Conservation (phyloP, 2,113 vertebrate genomes). For the Pardalotus punctatus region DNA sequence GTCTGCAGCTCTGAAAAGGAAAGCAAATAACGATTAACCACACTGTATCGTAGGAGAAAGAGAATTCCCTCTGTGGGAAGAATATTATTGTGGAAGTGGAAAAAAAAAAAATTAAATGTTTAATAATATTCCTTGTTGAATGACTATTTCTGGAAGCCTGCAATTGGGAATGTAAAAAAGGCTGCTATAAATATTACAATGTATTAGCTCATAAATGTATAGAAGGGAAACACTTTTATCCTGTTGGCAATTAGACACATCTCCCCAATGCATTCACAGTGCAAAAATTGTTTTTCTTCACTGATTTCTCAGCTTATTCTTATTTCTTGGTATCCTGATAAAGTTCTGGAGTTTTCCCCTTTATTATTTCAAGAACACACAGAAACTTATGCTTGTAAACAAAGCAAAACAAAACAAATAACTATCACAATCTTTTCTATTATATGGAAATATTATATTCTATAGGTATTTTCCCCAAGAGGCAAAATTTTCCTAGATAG, state of each 20-base stretch:
- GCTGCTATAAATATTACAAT: neutral
- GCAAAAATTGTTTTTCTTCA: neutral
- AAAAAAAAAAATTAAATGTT: neutral
- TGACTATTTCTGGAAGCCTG: neutral
- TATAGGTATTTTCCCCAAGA: neutral
- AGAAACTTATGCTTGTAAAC: neutral
- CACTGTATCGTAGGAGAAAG: neutral
- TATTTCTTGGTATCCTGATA: neutral
- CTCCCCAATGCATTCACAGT: neutral
- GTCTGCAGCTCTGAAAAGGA: neutral
- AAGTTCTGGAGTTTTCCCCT: neutral
- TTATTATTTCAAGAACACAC: neutral
- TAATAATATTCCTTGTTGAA: neutral
- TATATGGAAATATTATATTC: neutral
- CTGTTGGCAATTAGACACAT: neutral
- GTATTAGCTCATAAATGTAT: neutral
- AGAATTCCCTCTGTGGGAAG: neutral
- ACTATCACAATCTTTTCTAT: neutral
- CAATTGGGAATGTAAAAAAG: neutral
- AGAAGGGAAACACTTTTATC: neutral
- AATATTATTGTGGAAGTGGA: neutral
- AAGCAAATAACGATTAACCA: conserved; percentile 9
- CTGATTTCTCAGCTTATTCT: neutral
- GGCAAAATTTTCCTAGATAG: neutral
- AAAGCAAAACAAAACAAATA: neutral